Evolutionary conservation across 2,113 vertebrate genomes (phyloP).

Genomic region (Xiphophorus couchianus): DNA sequence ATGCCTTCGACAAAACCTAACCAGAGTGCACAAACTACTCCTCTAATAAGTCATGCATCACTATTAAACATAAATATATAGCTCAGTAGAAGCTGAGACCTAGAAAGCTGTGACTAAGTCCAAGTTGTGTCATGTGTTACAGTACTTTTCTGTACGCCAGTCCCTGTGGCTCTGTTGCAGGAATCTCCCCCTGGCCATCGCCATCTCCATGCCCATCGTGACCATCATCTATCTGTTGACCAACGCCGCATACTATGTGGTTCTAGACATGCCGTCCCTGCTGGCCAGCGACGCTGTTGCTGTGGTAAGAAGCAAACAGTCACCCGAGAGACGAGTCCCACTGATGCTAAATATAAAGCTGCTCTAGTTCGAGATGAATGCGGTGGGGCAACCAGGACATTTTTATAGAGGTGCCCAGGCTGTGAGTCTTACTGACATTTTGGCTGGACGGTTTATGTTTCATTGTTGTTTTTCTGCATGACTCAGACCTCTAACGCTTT

Average conservation of each 20-base stretch:
- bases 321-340: neutral
- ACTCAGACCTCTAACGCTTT: neutral
- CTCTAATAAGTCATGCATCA: neutral
- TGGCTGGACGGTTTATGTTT: neutral
- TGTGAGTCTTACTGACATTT: neutral
- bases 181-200: slow-evolving; percentile 87
- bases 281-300: slow-evolving; percentile 86
- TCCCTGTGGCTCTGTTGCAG: slow-evolving; percentile 58
- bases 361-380: slow-evolving; percentile 15
- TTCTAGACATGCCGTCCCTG: slow-evolving; percentile 83
- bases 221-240: slow-evolving; percentile 86
- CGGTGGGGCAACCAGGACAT: neutral
- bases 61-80: neutral
- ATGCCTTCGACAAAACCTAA: neutral
- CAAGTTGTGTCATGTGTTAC: neutral
- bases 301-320: slow-evolving; percentile 77
- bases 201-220: slow-evolving; percentile 85
- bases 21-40: neutral
- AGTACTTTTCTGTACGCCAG: neutral
- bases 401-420: neutral
- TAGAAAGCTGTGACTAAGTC: neutral
- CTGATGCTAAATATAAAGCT: slow-evolving; percentile 38
- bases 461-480: neutral
- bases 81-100: neutral
- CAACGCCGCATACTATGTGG: slow-evolving; percentile 86